Base-by-base conservation (phyloP, 37 sponge, comb jelly and placozoan species). In the Agelas oroides region DNA sequence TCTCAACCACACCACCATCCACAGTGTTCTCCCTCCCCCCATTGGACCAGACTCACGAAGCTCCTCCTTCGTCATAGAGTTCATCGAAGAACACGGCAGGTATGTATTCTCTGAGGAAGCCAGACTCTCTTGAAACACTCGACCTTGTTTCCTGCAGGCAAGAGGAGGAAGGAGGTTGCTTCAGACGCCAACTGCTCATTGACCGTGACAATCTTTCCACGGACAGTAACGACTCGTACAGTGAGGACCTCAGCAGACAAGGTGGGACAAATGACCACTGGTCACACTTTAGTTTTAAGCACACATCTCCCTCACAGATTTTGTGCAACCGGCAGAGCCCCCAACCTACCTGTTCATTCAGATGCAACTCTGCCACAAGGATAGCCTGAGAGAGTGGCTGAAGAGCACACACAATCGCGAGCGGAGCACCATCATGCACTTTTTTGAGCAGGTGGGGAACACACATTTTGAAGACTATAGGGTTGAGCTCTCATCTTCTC, bases 361-460 rank as follows among this genome's bases (percentile, higher is more conserved):
- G 78, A 97, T 94, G 94, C 89, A 97, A 71, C 81, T 97, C n/a
- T 97, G 97, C 75, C 69, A 71, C 46, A 92, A 92, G 40, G 86
- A 93, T 62, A 97, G 87, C 53, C 88, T 97, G 33, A 89, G 87
- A 53, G 91, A 94, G 25, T 97, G 97, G 97, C 84, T 97, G 6
- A 30, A n/a, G 1, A 82, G 87, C 62, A 68, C 61, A 18, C 40
- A 31, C 37, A 76, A 75, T 21, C 59, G 90, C 12, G 15, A 35
- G 2, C 59, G 55, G 23, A 79, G 61, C 40, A 83, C 27, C 2
- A 82, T 89, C 27, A 35, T 89, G 64, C 19, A 68, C 35, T 78
- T 70, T 40, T 95, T 95, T 85, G 64, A 85, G 23, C 95, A 94
- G 93, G 95, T 91, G 30, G 38, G 38, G 27, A 60, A 8, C 46